phyloP scores from a whole-genome alignment of 2,113 vertebrate genomes.

The Nesoenas mayeri region DNA sequence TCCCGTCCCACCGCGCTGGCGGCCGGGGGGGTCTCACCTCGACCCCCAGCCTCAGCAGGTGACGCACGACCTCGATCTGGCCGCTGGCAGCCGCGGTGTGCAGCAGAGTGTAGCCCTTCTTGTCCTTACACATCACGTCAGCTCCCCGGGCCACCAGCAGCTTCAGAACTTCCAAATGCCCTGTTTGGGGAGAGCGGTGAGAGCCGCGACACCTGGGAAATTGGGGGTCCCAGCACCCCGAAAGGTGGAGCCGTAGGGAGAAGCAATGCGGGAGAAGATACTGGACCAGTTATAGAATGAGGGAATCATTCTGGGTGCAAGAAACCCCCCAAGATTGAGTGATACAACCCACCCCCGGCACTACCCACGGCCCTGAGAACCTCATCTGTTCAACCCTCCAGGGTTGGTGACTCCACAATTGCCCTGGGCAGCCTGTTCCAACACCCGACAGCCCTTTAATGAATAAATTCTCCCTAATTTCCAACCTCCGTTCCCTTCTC shows the following conservation, averaged over 20 bases:
- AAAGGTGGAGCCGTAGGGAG: accelerated
- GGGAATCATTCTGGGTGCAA: no score
- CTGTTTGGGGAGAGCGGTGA: constrained; percentile 47
- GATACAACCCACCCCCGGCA: no score
- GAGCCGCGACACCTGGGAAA: accelerated
- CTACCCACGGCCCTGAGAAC: no score
- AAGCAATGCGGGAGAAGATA: not conserved
- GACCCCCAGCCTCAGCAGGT: constrained; percentile 85
- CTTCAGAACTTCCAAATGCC: constrained; percentile 93
- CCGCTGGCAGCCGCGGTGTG: constrained; percentile 91
- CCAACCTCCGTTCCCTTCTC: no score
- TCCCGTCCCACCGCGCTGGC: accelerated
- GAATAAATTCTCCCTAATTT: no score
- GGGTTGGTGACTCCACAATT: no score
- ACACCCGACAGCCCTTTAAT: no score
- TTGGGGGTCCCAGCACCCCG: not conserved
- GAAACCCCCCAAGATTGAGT: no score
- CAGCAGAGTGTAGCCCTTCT: constrained; percentile 90
- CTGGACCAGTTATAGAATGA: accelerated
- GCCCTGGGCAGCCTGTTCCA: no score
- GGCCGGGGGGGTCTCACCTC: constrained; percentile 77
- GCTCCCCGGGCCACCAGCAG: constrained; percentile 86
- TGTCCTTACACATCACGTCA: constrained; percentile 89
- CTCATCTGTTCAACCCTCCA: no score
- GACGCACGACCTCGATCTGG: constrained; percentile 87